phyloP scores from a whole-genome alignment of 2,888 invertebrate species.

The Amorpha juglandis region DNA sequence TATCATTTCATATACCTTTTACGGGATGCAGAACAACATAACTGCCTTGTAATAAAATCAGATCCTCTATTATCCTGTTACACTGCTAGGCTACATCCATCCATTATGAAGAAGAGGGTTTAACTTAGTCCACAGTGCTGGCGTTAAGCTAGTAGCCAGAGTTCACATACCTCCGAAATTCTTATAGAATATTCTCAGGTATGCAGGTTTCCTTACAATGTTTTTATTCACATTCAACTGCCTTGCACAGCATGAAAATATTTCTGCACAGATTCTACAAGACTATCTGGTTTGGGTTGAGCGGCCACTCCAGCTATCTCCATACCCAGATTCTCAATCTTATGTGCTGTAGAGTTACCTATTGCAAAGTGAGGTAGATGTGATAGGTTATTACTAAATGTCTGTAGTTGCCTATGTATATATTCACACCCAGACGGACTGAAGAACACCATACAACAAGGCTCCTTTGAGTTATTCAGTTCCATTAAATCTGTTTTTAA shows the following conservation, averaged over 20 bases:
- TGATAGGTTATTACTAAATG: conserved; percentile 65
- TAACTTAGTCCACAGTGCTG: no score
- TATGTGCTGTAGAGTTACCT: conserved; percentile 76
- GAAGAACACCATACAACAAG: conserved; percentile 73
- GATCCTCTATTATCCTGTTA: no score
- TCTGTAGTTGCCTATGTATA: conserved; percentile 70
- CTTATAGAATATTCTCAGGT: no score
- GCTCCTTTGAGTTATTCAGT: conserved; percentile 50
- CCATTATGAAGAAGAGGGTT: no score
- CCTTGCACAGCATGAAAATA: conserved; percentile 55
- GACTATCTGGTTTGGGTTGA: conserved; percentile 60
- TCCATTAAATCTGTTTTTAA: conserved; percentile 60
- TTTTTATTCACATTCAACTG: no score
- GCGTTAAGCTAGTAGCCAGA: no score
- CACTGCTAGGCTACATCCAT: no score
- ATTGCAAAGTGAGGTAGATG: conserved; percentile 74
- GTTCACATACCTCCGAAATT: no score
- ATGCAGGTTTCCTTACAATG: no score
- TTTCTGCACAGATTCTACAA: conserved; percentile 58
- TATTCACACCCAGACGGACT: conserved; percentile 78
- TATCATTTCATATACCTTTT: no score
- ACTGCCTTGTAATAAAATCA: no score
- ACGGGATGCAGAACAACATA: no score
- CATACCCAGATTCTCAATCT: conserved; percentile 73
- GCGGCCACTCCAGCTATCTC: conserved; percentile 72